Base-by-base conservation (phyloP, 2,888 invertebrate species). In the Cosmopolites sordidus region DNA sequence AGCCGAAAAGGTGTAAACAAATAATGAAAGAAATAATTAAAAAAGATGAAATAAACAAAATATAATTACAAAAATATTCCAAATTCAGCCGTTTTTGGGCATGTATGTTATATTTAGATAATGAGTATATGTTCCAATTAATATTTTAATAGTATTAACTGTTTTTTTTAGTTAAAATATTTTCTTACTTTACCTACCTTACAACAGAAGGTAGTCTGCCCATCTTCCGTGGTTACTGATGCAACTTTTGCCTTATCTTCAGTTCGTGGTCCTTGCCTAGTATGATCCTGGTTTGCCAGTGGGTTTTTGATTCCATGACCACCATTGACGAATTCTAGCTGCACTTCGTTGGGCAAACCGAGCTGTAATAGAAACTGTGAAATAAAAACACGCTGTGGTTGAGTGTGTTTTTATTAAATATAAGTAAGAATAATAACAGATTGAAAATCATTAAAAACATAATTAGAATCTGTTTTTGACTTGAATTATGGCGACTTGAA, bases 231-330 rank as follows among this genome's bases (percentile, higher is more conserved):
- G 37, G 74, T 74, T 49, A 68, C 74, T n/a, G 67, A 66, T 60
- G 67, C 79, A 69, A 71, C 73, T 69, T 73, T 74, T 60, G 79
- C 76, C 78, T 83, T 73, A 76, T 82, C 72, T 79, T 83, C 64
- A 80, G 84, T 67, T 64, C 85, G 76, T 48, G 74, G 69, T 6
- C 59, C 58, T 58, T 83, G 83, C 58, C 84, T 80, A 2, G 81
- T 77, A 48, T 76, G 75, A 71, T 88, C 88, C 60, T 78, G 77
- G 48, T 83, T 86, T 27, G 93, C 91, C 64, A 95, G 75, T 1
- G 97, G 96, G 75, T 97, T 97, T 73, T 97, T 97, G 58, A 97
- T 92, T 38, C 97, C 97, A 72, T 96, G 95, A 12, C 96, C 96
- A 50, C 96, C 96, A 69, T 97, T 97, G 30, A 97, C 95, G 73